Evolutionary conservation across 2,797 vertebrate species (phyloP), one percentile per base, ranked within the genome.

Genomic region (Toxotes lorentzi): DNA sequence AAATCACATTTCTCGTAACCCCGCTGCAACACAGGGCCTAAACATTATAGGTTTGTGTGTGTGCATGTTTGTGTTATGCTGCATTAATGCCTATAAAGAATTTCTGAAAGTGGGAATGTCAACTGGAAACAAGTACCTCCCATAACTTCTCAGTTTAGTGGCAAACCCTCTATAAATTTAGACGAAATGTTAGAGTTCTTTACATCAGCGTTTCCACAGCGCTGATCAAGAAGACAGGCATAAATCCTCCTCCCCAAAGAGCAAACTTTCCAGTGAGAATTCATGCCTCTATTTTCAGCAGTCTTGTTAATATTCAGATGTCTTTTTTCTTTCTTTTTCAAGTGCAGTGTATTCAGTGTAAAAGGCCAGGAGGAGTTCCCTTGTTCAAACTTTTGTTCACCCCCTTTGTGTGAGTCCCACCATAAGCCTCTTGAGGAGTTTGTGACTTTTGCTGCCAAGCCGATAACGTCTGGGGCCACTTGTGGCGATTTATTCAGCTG

Each of bases 181-280:
- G 40, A 53, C 40, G 27, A 87, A 79, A 91, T 82, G 74, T 84
- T 83, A 56, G 66, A 76, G 59, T 73, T 81, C 54, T 75, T 86
- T 81, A 84, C 81, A 59, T 91, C 83, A 91, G 86, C 79, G 41
- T 81, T 92, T 94, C 69, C 82, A 86, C 62, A 54, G 72, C 35
- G 51, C 77, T 83, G 66, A 89, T 89, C 59, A 80, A 81, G 62
- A 73, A 86, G 76, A 68, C 24, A 2, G 48, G 35, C 70, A 84
- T 90, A 90, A 88, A 93, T 91, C 86, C 78, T 78, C 30, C 61
- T 62, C 40, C 74, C 53, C 41, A 40, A 66, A 87, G 73, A 83
- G 71, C 60, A 77, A 86, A 86, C 74, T 77, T 90, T 83, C 51
- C 68, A 62, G 70, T 27, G 21, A 62, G 70, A 78, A 73, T 75